These are phyloP conservation scores for Caenorhabditis remanei DNA, from an alignment of 1,140 invertebrate genomes.

Conservation along the genomic window DNA sequence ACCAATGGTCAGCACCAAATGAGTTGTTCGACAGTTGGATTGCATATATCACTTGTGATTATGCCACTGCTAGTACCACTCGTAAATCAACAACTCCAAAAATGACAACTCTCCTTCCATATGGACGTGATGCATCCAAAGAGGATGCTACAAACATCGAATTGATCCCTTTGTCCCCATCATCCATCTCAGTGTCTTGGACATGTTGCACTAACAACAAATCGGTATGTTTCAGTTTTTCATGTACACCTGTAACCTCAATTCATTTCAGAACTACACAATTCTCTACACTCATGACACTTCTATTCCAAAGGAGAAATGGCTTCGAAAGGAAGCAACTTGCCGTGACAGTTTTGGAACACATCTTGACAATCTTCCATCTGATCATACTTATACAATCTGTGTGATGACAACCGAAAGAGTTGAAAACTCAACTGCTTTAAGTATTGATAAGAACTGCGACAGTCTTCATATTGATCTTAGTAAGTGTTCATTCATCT, in stretches of 20 bases:
- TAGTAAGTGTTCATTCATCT: slow-evolving; percentile 51
- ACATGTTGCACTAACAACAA: slow-evolving; percentile 75
- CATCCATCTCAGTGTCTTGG: slow-evolving; percentile 72
- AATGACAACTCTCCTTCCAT: slow-evolving; percentile 34
- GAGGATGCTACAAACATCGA: slow-evolving; percentile 71
- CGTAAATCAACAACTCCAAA: slow-evolving; percentile 63
- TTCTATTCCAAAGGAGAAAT: slow-evolving; percentile 68
- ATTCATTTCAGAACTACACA: slow-evolving; percentile 69
- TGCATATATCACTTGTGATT: slow-evolving; percentile 73
- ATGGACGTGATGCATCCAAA: background rate
- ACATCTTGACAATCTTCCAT: slow-evolving; percentile 67
- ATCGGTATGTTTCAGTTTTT: slow-evolving; percentile 53
- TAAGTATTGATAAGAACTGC: slow-evolving; percentile 69
- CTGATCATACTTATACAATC: slow-evolving; percentile 70
- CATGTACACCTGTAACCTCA: background rate
- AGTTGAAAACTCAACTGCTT: slow-evolving; percentile 63
- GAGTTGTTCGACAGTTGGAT: slow-evolving; percentile 73
- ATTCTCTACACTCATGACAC: slow-evolving; percentile 73
- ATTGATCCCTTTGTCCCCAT: slow-evolving; percentile 70
- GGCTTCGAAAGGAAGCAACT: slow-evolving; percentile 65
- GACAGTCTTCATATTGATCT: slow-evolving; percentile 68
- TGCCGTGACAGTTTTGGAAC: slow-evolving; percentile 73
- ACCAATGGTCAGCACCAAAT: slow-evolving; percentile 68
- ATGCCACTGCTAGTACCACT: slow-evolving; percentile 64
- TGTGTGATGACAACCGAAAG: slow-evolving; percentile 68